A percentile compares a stretch with the other conserved stretches of the same genome.
Evolutionary conservation across 2,797 vertebrate species (phyloP).

Genomic region (Ceyx erithaca): DNA sequence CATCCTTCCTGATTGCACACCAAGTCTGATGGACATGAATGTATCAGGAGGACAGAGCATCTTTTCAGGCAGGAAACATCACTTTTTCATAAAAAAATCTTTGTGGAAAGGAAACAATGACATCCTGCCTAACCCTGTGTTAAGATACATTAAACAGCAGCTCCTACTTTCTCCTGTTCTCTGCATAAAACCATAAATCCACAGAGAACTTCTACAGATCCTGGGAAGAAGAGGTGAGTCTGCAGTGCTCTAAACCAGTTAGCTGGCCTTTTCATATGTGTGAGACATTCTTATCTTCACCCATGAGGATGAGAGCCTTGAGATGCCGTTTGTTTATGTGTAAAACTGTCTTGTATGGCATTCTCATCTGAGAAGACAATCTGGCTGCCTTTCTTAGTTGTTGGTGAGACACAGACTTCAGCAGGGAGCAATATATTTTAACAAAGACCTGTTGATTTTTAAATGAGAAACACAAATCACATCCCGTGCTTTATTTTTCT

Average conservation of each 20-base stretch:
- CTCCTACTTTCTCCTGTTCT: background rate
- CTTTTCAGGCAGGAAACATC: background rate
- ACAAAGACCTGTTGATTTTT: background rate
- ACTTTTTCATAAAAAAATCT: background rate
- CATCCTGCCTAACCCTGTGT: background rate
- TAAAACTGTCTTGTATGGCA: background rate
- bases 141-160: background rate
- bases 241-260: background rate
- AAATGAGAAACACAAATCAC: background rate
- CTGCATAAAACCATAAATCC: background rate
- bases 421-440: background rate
- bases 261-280: background rate
- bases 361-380: background rate
- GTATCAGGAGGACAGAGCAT: background rate
- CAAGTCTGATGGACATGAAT: background rate
- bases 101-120: background rate
- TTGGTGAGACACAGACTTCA: background rate
- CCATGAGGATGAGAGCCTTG: background rate
- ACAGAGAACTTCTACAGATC: background rate
- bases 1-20: background rate
- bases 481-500: background rate
- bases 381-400: background rate
- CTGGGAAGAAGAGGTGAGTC: background rate
- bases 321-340: background rate
- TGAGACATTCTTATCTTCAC: background rate